These are phyloP conservation scores for Sclerodermus sp. DNA, from an alignment of 2,888 invertebrate genomes.

Conservation along the genomic window DNA sequence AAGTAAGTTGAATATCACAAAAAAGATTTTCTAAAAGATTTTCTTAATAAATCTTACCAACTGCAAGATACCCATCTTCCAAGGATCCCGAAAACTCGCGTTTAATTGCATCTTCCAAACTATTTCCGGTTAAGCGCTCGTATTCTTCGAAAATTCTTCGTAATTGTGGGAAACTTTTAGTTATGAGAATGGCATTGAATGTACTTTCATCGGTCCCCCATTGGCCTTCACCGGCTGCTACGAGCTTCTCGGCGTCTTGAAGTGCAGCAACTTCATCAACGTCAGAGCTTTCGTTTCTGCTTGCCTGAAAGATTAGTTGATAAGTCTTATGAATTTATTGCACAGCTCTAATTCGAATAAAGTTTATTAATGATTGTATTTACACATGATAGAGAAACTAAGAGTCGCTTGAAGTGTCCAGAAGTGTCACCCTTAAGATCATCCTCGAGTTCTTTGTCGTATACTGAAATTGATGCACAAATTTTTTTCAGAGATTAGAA, in stretches of 20 bases:
- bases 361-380: constrained; percentile 13
- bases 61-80: constrained; percentile 78
- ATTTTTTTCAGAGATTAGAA: not conserved
- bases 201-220: constrained; percentile 86
- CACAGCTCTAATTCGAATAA: not conserved
- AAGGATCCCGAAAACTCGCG: constrained; percentile 79
- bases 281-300: constrained; percentile 76
- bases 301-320: constrained; percentile 58
- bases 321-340: not conserved
- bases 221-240: constrained; percentile 71
- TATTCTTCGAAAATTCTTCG: constrained; percentile 71
- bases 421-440: constrained; percentile 86
- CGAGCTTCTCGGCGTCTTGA: constrained; percentile 78
- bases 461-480: constrained; percentile 64
- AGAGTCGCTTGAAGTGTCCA: constrained; percentile 84
- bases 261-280: constrained; percentile 73
- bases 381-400: constrained; percentile 76
- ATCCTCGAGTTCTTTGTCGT: constrained; percentile 74
- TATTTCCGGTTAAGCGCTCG: constrained; percentile 74
- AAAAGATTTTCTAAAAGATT: too few relatives aligned
- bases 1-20: not conserved
- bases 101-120: constrained; percentile 78
- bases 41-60: constrained; percentile 60
- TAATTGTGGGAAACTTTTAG: constrained; percentile 75
- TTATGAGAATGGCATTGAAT: constrained; percentile 83